A percentile compares a stretch with the other conserved stretches of the same genome.
phyloP scores from a whole-genome alignment of 2,888 invertebrate species.

The Meiosimyza platycephala region DNA sequence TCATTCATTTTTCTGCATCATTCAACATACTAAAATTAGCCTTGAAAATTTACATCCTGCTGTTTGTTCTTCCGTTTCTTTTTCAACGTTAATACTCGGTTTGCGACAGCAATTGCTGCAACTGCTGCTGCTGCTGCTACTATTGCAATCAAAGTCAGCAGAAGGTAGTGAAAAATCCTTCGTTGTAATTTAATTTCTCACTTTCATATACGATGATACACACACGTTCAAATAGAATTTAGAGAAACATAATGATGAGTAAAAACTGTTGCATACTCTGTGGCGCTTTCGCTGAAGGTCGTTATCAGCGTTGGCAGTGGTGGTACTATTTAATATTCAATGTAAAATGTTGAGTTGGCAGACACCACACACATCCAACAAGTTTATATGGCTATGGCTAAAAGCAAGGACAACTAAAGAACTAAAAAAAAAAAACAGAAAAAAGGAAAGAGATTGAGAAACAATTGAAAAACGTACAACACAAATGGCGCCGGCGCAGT shows the following conservation, averaged over 20 bases:
- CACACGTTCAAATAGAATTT: no score
- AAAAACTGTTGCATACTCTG: slow-evolving; percentile 32
- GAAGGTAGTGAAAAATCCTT: no score
- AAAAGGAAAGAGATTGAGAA: background rate
- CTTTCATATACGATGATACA: no score
- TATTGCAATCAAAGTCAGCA: no score
- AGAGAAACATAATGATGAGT: background rate
- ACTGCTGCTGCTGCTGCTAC: background rate
- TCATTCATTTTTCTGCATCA: slow-evolving; percentile 9
- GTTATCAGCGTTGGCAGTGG: background rate
- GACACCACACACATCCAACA: slow-evolving; percentile 24
- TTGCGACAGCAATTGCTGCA: background rate
- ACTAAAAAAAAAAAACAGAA: background rate
- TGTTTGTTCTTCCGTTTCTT: background rate
- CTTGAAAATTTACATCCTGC: slow-evolving; percentile 21
- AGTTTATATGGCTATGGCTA: background rate
- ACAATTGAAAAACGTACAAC: no score
- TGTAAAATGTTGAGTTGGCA: background rate
- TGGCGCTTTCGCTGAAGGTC: slow-evolving; percentile 19
- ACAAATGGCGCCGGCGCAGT: slow-evolving; percentile 19
- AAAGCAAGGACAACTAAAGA: background rate
- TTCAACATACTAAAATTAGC: background rate
- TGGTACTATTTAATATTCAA: background rate
- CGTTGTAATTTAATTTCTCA: no score
- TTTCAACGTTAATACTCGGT: background rate